phyloP scores from a whole-genome alignment of 2,797 vertebrate genomes.

The Tinamus major region DNA sequence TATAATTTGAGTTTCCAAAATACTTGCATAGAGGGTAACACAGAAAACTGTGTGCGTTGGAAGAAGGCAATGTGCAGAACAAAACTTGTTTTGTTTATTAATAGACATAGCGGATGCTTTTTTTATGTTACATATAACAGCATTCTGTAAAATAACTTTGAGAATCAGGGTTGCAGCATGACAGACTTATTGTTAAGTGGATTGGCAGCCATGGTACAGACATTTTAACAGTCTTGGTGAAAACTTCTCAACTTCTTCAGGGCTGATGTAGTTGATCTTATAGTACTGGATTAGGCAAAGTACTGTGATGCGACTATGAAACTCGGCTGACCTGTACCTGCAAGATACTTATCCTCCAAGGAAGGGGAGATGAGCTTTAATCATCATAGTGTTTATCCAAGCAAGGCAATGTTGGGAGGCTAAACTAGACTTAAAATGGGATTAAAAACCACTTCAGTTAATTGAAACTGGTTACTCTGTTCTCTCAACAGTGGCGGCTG shows the following conservation, averaged over 20 bases:
- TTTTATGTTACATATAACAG: not conserved
- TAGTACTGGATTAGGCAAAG: not conserved
- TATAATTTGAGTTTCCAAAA: not conserved
- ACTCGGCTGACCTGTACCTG: not conserved
- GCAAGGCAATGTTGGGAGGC: not conserved
- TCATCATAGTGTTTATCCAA: not conserved
- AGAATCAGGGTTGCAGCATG: not conserved
- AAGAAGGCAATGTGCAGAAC: not conserved
- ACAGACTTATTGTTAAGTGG: not conserved
- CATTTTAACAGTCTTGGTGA: not conserved
- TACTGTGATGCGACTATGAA: fast-evolving
- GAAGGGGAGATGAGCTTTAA: not conserved
- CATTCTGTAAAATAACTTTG: not conserved
- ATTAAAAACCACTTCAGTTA: not conserved
- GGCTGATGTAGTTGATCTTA: not conserved
- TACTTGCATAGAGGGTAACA: not conserved
- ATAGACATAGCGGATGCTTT: not conserved
- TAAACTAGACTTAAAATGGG: not conserved
- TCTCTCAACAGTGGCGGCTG: constrained; percentile 70
- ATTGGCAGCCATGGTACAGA: not conserved
- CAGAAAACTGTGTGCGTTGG: not conserved
- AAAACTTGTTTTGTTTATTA: not conserved
- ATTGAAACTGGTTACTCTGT: constrained; percentile 8
- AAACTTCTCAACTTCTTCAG: not conserved
- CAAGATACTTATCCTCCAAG: not conserved